phyloP scores from a whole-genome alignment of 2,797 vertebrate species.

The Halcyon smyrnensis region DNA sequence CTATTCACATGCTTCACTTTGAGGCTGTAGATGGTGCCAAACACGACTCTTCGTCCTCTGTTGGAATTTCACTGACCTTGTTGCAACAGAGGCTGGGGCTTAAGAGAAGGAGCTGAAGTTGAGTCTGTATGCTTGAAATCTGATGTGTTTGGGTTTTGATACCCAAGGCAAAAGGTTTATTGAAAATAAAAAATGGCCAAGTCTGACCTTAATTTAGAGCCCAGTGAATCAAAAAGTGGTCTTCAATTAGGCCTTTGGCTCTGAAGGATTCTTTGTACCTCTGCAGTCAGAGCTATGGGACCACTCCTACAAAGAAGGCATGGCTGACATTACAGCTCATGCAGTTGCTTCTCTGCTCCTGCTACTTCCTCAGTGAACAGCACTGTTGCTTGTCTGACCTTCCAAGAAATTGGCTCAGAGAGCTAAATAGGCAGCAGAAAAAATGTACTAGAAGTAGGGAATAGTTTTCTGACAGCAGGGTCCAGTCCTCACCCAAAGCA shows the following conservation, averaged over 20 bases:
- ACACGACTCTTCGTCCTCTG: background rate
- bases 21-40: background rate
- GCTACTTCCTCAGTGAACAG: background rate
- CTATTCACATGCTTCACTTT: background rate
- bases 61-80: background rate
- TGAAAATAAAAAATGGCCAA: background rate
- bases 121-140: background rate
- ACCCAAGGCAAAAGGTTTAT: background rate
- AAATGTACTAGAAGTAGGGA: background rate
- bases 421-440: background rate
- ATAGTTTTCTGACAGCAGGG: background rate
- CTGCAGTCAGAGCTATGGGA: accelerated
- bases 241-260: background rate
- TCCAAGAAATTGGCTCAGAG: background rate
- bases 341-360: background rate
- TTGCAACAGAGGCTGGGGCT: background rate
- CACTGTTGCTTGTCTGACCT: background rate
- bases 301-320: background rate
- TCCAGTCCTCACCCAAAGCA: background rate
- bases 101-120: background rate
- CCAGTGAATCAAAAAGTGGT: background rate
- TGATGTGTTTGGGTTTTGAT: background rate
- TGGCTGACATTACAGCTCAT: background rate
- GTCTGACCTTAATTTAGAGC: slow-evolving; percentile 23
- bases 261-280: background rate